Evolutionary conservation across 2,113 vertebrate species (phyloP).

Genomic region (Ahaetulla prasina): DNA sequence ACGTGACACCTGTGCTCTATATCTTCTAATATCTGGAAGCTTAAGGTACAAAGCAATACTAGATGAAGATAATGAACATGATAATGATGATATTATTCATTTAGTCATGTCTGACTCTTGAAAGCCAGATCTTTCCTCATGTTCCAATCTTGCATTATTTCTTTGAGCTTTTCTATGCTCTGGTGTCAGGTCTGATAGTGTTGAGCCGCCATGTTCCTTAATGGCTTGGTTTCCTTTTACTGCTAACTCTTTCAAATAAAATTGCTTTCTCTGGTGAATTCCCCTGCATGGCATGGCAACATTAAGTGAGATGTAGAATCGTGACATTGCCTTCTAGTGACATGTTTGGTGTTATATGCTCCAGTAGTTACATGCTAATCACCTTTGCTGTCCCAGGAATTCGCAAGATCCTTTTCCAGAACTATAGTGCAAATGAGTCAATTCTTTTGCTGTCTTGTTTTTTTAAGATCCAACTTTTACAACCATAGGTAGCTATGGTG

Average conservation of each 20-base stretch:
- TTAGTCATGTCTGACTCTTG: too few species aligned
- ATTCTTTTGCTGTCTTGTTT: neutral
- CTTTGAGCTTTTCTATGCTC: neutral
- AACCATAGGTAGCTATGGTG: too few species aligned
- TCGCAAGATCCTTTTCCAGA: neutral
- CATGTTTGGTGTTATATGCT: neutral
- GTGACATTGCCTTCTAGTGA: neutral
- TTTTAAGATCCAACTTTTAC: too few species aligned
- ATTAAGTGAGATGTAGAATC: neutral
- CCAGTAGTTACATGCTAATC: too few species aligned
- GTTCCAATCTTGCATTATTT: too few species aligned
- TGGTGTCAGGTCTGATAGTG: neutral
- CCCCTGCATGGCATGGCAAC: neutral
- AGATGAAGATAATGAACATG: neutral
- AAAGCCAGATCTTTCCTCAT: too few species aligned
- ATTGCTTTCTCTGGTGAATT: neutral
- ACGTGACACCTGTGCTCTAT: too few species aligned
- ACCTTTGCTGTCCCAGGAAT: too few species aligned
- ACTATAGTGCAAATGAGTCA: neutral
- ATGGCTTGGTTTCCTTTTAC: neutral
- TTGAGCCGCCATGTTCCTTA: neutral
- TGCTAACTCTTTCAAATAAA: neutral
- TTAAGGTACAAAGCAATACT: neutral
- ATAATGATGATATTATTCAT: too few species aligned
- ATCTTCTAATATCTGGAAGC: neutral